A percentile compares a stretch with the other conserved stretches of the same genome.
phyloP scores from a whole-genome alignment of 2,888 invertebrate genomes.

The Hipparchia sbordonii region DNA sequence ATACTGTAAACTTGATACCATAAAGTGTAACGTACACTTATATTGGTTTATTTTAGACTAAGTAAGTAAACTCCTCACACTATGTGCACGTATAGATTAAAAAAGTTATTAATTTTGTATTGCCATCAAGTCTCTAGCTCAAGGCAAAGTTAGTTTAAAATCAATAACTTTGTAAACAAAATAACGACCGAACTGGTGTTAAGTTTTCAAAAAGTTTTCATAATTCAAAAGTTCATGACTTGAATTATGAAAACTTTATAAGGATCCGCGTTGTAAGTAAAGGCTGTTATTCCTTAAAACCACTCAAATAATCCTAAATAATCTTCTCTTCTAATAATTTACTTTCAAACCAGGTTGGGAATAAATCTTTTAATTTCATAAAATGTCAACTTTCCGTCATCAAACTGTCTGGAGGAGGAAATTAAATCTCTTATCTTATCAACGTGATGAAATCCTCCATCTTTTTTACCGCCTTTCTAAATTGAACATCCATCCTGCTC shows the following conservation, averaged over 20 bases:
- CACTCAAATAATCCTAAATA: not conserved
- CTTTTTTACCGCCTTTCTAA: constrained; percentile 54
- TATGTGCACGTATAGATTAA: too few species aligned
- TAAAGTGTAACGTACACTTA: too few species aligned
- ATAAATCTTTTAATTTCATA: constrained; percentile 53
- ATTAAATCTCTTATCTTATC: constrained; percentile 70
- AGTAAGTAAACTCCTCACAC: too few species aligned
- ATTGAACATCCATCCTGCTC: constrained; percentile 43
- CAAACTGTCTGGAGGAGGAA: constrained; percentile 65
- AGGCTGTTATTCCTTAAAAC: not conserved
- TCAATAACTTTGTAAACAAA: too few species aligned
- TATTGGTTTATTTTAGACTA: too few species aligned
- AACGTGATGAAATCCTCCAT: constrained; percentile 60
- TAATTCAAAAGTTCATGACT: not conserved
- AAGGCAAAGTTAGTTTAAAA: too few species aligned
- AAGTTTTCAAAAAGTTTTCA: too few species aligned
- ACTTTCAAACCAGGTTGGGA: constrained; percentile 27
- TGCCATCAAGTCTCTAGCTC: too few species aligned
- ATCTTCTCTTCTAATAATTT: not conserved
- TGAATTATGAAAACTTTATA: not conserved
- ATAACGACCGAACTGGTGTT: too few species aligned
- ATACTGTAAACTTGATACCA: too few species aligned
- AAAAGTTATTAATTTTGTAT: too few species aligned
- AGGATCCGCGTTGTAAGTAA: not conserved
- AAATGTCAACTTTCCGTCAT: constrained; percentile 63